phyloP scores from a whole-genome alignment of 2,797 vertebrate species.

The Betta splendens region DNA sequence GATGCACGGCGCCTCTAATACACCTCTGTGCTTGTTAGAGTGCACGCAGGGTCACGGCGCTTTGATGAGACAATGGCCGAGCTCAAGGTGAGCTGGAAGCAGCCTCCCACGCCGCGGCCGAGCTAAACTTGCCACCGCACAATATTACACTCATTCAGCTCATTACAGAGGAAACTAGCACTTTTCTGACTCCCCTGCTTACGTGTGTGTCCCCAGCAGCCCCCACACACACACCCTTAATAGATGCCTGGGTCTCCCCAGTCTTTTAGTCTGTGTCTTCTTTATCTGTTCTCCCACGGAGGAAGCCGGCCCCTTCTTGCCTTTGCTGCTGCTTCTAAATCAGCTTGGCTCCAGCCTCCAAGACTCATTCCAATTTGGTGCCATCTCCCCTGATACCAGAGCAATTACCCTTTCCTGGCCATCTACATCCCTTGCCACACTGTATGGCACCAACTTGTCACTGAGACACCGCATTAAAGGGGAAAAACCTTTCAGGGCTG shows the following conservation, averaged over 20 bases:
- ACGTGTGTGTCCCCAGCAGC: constrained; percentile 34
- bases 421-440: constrained; percentile 61
- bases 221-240: constrained; percentile 48
- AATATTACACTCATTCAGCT: constrained; percentile 65
- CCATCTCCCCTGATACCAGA: constrained; percentile 64
- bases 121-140: constrained; percentile 34
- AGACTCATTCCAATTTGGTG: constrained; percentile 75
- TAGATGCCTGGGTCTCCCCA: constrained; percentile 52
- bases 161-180: constrained; percentile 59
- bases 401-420: constrained; percentile 75
- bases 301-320: constrained; percentile 51
- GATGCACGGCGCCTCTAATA: constrained; percentile 56
- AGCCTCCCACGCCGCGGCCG: constrained; percentile 57
- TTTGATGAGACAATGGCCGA: constrained; percentile 67
- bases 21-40: constrained; percentile 48
- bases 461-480: constrained; percentile 40
- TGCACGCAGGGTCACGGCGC: constrained; percentile 58
- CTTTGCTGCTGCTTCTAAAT: constrained; percentile 65
- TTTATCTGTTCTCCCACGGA: constrained; percentile 69
- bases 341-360: constrained; percentile 63
- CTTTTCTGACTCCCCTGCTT: constrained; percentile 46
- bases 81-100: constrained; percentile 57
- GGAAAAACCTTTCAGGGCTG: constrained; percentile 33
- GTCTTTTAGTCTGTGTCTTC: constrained; percentile 58
- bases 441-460: constrained; percentile 48